These are phyloP conservation scores for Sylvia atricapilla DNA, from an alignment of 2,113 vertebrate species.

Conservation along the genomic window DNA sequence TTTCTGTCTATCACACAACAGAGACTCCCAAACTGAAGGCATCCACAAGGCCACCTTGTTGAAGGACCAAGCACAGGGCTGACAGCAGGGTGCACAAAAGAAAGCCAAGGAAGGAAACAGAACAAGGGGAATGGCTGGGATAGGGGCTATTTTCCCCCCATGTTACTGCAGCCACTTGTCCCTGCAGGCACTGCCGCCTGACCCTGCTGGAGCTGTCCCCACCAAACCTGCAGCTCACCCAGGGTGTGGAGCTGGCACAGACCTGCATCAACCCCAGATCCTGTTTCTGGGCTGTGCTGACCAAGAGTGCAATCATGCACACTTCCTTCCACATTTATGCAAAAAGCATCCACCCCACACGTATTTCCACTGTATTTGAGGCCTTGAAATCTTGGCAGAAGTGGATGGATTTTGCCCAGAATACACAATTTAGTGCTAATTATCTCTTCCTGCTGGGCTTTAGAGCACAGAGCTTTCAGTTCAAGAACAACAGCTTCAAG, in stretches of 20 bases:
- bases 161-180: accelerated
- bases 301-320: constrained; percentile 23
- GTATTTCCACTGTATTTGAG: constrained; percentile 26
- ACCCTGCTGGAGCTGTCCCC: background rate
- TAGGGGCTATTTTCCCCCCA: background rate
- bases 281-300: background rate
- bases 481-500: constrained; percentile 36
- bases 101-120: background rate
- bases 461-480: constrained; percentile 42
- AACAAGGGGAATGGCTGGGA: background rate
- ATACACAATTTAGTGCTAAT: constrained; percentile 59
- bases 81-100: background rate
- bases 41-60: background rate
- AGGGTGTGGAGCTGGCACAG: background rate
- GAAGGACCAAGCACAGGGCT: background rate
- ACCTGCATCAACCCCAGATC: background rate
- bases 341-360: background rate
- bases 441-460: constrained; percentile 61
- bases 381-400: constrained; percentile 41
- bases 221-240: background rate
- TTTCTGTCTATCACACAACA: background rate
- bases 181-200: background rate
- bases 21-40: background rate
- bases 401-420: constrained; percentile 56
- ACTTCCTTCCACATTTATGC: constrained; percentile 46